Conservation (phyloP, 2,888 invertebrate species). For the Ernsta delagoae region DNA sequence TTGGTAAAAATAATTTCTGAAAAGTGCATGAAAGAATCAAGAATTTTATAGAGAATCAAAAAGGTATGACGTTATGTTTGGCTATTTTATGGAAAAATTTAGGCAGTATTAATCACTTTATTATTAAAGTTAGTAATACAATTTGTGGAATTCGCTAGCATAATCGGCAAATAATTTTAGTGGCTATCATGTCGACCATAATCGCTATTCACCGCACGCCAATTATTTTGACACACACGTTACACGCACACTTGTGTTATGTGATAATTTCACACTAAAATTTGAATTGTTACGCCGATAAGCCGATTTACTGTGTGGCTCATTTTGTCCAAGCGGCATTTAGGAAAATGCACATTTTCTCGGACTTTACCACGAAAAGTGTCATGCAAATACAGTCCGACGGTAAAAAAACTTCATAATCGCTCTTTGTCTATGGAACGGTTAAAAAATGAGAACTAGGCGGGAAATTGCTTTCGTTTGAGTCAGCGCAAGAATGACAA, state of each 20-base stretch:
- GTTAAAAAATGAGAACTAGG: conserved; percentile 58
- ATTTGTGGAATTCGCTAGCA: background rate
- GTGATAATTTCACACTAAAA: conserved; percentile 33
- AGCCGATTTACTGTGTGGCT: conserved; percentile 9
- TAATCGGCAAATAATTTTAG: conserved; percentile 29
- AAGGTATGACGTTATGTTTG: no score
- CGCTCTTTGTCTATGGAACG: conserved; percentile 44
- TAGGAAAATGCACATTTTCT: background rate
- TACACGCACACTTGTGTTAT: conserved; percentile 15
- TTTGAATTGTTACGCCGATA: conserved; percentile 5
- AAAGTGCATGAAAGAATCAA: no score
- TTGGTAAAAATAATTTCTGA: no score
- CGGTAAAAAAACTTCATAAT: conserved; percentile 22
- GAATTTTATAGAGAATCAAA: no score
- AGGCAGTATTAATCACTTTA: no score
- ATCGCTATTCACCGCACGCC: conserved; percentile 33
- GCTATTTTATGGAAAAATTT: no score
- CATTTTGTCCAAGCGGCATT: background rate
- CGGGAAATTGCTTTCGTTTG: conserved; percentile 75
- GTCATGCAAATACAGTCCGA: conserved; percentile 7
- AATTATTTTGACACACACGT: conserved; percentile 31
- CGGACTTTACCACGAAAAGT: background rate
- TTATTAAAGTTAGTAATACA: no score
- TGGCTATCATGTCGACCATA: conserved; percentile 34
- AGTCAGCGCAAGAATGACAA: conserved; percentile 76